These are phyloP conservation scores for Phaetusa simplex DNA, from an alignment of 2,113 vertebrate species.

Conservation along the genomic window DNA sequence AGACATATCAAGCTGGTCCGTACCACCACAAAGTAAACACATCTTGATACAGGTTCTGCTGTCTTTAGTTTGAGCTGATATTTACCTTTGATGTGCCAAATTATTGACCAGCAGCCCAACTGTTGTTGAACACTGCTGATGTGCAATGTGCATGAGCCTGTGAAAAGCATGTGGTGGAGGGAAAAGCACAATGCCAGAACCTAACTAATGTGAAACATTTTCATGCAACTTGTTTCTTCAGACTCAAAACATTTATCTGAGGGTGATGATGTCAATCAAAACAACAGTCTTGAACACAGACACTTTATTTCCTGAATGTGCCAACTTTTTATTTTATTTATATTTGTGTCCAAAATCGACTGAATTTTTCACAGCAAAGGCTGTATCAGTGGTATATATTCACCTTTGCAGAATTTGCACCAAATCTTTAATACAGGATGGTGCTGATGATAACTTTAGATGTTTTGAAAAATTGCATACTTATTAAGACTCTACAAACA, in stretches of 20 bases:
- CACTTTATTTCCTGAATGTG: constrained; percentile 78
- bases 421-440: constrained; percentile 68
- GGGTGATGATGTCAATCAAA: constrained; percentile 44
- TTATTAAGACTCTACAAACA: constrained; percentile 71
- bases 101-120: constrained; percentile 41
- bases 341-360: constrained; percentile 59
- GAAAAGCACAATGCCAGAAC: constrained; percentile 78
- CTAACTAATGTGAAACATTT: constrained; percentile 59
- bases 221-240: constrained; percentile 52
- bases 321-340: constrained; percentile 73
- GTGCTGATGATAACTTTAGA: constrained; percentile 75
- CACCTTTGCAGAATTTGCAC: constrained; percentile 79
- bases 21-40: constrained; percentile 10
- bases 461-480: constrained; percentile 62
- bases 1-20: neutral
- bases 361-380: constrained; percentile 63
- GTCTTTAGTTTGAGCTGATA: constrained; percentile 33
- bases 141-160: constrained; percentile 41
- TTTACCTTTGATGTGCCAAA: constrained; percentile 56
- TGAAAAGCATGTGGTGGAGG: constrained; percentile 60
- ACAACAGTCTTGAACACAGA: constrained; percentile 52
- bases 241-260: constrained; percentile 44
- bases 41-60: constrained; percentile 61
- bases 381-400: constrained; percentile 76
- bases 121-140: constrained; percentile 34